Evolutionary conservation across 2,113 vertebrate species (phyloP).

Genomic region (Sander lucioperca): DNA sequence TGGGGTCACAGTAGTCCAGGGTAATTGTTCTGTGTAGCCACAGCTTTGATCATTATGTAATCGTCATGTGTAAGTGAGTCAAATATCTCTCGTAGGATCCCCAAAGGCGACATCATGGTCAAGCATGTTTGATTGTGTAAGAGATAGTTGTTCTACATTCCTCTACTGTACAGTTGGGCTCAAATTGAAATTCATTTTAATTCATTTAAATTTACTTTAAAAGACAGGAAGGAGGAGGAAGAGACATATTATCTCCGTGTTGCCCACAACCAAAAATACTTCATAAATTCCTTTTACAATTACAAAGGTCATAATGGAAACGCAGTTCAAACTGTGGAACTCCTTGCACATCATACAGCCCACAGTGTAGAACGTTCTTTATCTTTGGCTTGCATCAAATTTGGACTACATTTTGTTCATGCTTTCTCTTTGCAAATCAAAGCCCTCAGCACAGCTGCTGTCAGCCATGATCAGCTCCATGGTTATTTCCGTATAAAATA

Average conservation of each 20-base stretch:
- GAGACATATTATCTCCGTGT: not conserved
- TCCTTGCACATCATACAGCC: not conserved
- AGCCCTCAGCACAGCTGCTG: not conserved
- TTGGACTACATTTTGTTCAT: not conserved
- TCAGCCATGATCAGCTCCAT: not conserved
- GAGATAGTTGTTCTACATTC: not conserved
- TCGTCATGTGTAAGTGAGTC: not conserved
- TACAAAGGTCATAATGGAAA: not conserved
- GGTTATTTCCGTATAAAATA: not conserved
- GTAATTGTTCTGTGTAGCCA: not conserved
- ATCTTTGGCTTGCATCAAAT: not conserved
- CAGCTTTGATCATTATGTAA: slow-evolving; percentile 36
- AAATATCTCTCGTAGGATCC: slow-evolving; percentile 14
- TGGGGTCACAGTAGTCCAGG: not conserved
- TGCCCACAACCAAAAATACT: not conserved
- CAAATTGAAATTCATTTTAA: not conserved
- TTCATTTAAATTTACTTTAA: not conserved
- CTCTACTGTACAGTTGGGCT: not conserved
- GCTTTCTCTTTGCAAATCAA: not conserved
- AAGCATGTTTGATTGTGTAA: not conserved
- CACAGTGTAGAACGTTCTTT: not conserved
- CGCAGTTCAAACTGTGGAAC: not conserved
- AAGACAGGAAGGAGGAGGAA: not conserved
- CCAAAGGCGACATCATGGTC: not conserved
- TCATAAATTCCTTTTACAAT: not conserved